A percentile compares a stretch with the other conserved stretches of the same genome.
Evolutionary conservation across 2,888 invertebrate species (phyloP).

Genomic region (Perithous albicinctus): DNA sequence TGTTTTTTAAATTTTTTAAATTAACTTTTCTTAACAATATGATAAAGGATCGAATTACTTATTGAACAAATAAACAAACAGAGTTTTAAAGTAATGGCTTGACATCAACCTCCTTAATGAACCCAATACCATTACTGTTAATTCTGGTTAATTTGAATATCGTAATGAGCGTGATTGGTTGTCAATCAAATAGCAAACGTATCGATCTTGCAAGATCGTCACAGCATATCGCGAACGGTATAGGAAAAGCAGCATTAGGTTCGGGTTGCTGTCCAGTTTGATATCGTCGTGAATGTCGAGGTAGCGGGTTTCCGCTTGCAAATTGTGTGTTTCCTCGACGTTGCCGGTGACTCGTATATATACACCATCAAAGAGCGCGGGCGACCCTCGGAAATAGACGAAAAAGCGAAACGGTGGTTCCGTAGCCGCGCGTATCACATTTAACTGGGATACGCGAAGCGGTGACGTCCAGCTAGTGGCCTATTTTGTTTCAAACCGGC

Average conservation of each 20-base stretch:
- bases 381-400: constrained; percentile 82
- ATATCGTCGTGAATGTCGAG: constrained; percentile 19
- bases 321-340: constrained; percentile 60
- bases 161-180: constrained; percentile 19
- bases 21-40: too few species aligned
- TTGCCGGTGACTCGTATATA: constrained; percentile 53
- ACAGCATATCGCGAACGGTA: constrained; percentile 63
- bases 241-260: constrained; percentile 22
- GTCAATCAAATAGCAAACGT: constrained; percentile 19
- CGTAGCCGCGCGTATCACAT: constrained; percentile 57
- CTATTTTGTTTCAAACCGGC: constrained; percentile 79
- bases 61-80: too few species aligned
- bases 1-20: too few species aligned
- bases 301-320: constrained; percentile 50
- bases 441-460: constrained; percentile 62
- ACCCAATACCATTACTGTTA: not conserved
- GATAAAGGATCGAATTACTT: too few species aligned
- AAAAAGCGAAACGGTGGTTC: constrained; percentile 78
- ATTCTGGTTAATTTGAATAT: not conserved
- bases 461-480: constrained; percentile 80
- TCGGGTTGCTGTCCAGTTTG: constrained; percentile 15
- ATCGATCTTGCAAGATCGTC: constrained; percentile 64
- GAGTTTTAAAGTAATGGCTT: too few species aligned
- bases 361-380: constrained; percentile 74
- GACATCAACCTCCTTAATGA: too few species aligned